Base-by-base conservation (phyloP, 2,888 invertebrate genomes). In the Kuschelorhynchus macadamiae region DNA sequence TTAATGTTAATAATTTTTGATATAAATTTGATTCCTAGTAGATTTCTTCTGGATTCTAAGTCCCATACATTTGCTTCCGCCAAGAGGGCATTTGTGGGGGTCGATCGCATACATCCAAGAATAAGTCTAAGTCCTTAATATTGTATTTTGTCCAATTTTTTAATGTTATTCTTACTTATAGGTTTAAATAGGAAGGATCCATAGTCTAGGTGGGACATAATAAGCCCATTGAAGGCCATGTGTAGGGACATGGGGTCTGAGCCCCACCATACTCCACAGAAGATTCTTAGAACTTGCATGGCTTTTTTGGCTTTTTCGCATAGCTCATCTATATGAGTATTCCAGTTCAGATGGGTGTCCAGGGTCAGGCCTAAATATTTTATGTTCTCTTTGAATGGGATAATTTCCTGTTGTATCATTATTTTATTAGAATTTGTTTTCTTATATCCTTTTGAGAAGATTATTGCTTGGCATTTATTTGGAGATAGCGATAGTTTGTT, bases 361-460 rank as follows among this genome's bases (percentile, higher is more conserved):
- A 61, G 30, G 9, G 11, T 57, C 0, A 68, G 17, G 7, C 64
- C 71, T n/a, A 72, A 44, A 20, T 67, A 72, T 62, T 72, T 70
- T 0, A 53, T n/a, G 1, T 62, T 21, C 1, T 47, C 50, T 25
- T 25, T 52, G 1, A 14, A 20, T 4, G 49, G 14, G 7, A 53
- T 47, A 4, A 12, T 17, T 44, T 7, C 50, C 25, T 56, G 14
- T 2, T 39, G 11, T 12, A 1, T 42, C 5, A 56, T 44, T 3
- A 18, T 56, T 12, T 21, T 33, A 11, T 30, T n/a, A 1, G 16
- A 18, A 3, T 20, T 25, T 5, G 9, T 39, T 20, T 32, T 8
- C 61, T 16, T 57, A 44, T 41, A 36, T 32, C 53, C 18, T 55
- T 46, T n/a, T n/a, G n/a, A n/a, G n/a, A n/a, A n/a, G n/a, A n/a